phyloP scores from a whole-genome alignment of 2,888 invertebrate species.

The Odontothrips loti region DNA sequence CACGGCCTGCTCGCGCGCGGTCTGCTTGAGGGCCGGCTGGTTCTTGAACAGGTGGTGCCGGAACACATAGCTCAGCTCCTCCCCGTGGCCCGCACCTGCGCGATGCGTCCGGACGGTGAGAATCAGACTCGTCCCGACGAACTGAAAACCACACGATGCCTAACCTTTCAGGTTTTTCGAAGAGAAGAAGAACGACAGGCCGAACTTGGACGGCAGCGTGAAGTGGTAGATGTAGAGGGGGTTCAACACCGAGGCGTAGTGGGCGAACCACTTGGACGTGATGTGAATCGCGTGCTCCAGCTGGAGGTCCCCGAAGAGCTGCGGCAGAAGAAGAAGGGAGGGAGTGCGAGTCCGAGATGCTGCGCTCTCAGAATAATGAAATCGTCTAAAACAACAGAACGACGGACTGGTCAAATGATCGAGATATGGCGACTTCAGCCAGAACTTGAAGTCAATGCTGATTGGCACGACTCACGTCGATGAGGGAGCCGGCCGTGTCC shows the following conservation, averaged over 20 bases:
- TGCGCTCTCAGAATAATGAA: no score
- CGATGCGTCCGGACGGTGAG: no score
- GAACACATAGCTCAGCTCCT: constrained; percentile 19
- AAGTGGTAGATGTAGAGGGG: neutral
- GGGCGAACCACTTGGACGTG: neutral
- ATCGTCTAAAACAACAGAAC: no score
- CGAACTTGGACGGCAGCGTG: neutral
- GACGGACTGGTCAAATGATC: no score
- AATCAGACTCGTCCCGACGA: no score
- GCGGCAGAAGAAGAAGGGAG: neutral
- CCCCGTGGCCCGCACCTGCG: neutral
- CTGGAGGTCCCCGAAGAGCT: neutral
- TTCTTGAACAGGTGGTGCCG: constrained; percentile 9
- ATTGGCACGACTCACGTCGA: neutral
- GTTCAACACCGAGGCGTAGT: neutral
- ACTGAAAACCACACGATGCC: no score
- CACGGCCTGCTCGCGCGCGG: neutral
- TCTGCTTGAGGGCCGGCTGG: constrained; percentile 8
- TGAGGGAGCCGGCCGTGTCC: neutral
- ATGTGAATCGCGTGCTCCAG: neutral
- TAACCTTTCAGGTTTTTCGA: constrained; percentile 10
- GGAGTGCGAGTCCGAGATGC: neutral
- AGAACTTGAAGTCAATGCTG: no score
- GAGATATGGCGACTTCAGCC: no score
- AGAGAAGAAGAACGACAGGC: constrained; percentile 5